phyloP scores from a whole-genome alignment of 2,797 vertebrate species.

The Glossophaga mutica region DNA sequence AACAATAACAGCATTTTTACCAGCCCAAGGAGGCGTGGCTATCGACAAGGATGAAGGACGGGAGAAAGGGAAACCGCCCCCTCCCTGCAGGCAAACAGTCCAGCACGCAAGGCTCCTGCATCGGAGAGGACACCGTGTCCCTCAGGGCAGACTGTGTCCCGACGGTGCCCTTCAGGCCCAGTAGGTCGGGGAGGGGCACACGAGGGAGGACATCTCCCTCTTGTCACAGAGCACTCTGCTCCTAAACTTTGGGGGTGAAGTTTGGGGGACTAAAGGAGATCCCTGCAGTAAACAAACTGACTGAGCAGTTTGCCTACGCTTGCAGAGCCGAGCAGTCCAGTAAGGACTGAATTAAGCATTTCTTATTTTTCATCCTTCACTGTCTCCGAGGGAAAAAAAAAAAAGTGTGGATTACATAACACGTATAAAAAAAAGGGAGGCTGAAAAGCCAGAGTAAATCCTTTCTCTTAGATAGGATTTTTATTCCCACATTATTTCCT shows the following conservation, averaged over 20 bases:
- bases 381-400: not conserved
- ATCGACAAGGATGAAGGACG: not conserved
- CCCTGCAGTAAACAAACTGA: not conserved
- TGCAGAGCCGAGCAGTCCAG: not conserved
- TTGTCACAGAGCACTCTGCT: not conserved
- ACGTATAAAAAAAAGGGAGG: not conserved
- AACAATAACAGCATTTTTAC: not conserved
- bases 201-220: fast-evolving
- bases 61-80: not conserved
- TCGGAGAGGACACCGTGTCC: not conserved
- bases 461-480: not conserved
- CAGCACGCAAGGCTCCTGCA: not conserved
- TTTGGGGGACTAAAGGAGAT: not conserved
- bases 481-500: not conserved
- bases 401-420: not conserved
- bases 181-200: fast-evolving
- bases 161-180: fast-evolving
- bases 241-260: not conserved
- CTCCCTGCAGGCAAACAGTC: fast-evolving
- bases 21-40: not conserved
- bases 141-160: not conserved
- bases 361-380: not conserved
- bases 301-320: not conserved
- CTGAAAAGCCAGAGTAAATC: not conserved
- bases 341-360: not conserved